Evolutionary conservation across 2,888 invertebrate species (phyloP).

Genomic region (Amblyjoppa proteus): DNA sequence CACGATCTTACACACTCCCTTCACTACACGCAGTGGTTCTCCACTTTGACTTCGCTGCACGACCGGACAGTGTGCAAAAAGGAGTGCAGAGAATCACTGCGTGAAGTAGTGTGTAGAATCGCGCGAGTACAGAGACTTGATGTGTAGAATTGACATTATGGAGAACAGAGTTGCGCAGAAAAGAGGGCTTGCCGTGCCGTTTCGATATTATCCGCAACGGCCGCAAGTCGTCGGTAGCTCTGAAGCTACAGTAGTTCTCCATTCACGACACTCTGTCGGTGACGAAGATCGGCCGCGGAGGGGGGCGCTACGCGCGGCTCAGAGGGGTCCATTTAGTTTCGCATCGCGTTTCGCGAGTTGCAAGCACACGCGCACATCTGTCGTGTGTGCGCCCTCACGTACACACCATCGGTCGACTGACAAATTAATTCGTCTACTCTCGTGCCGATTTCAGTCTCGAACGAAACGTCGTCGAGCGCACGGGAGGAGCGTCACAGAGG

Average conservation of each 20-base stretch:
- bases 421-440: conserved; percentile 9
- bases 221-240: too few species aligned
- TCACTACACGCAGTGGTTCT: too few species aligned
- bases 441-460: conserved; percentile 45
- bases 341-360: conserved; percentile 6
- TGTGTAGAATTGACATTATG: too few species aligned
- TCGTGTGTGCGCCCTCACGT: not conserved
- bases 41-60: too few species aligned
- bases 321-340: not conserved
- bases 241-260: not conserved
- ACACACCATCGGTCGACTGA: not conserved
- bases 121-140: too few species aligned
- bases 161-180: too few species aligned
- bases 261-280: not conserved
- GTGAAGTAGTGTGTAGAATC: too few species aligned
- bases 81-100: too few species aligned
- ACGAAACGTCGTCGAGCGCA: conserved; percentile 48
- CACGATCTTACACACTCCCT: too few species aligned
- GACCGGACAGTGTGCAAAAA: too few species aligned
- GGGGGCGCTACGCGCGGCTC: not conserved
- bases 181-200: not conserved
- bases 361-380: not conserved
- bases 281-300: not conserved
- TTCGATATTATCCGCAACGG: not conserved
- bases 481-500: conserved; percentile 11